Base-by-base conservation (phyloP, 2,888 invertebrate species). In the Unio delphinus region DNA sequence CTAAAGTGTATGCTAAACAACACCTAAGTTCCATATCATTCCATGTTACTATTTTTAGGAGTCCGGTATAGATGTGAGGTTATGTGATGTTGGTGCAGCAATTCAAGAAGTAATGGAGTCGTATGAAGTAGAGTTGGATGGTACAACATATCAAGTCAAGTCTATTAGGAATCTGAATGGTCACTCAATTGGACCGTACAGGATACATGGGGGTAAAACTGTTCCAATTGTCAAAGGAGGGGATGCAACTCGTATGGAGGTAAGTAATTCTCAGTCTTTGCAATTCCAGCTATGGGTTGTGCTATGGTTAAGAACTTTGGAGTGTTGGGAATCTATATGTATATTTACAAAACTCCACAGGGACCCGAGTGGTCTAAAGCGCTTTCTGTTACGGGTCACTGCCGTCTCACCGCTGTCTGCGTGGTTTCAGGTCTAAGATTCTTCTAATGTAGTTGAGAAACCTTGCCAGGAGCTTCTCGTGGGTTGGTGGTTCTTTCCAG, bases 41-140 rank as follows among this genome's bases (percentile, higher is more conserved):
- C 23, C 18, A 23, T 61, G 23, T 30, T 45, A 58, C 23, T n/a
- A 17, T 74, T 34, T 76, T 30, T 79, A 92, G 90, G 95, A 94
- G 75, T 95, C 96, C 1, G 99, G 99, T 23, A 98, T 99, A 75
- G 99, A 99, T 90, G 99, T 97, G 1, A 94, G 97, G 87, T 92
- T 99, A 71, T 98, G 99, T 90, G 99, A 99, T 87, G 95, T 99
- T 79, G 99, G 93, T 18, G 95, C 96, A 75, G 95, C 96, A 2
- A 97, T 99, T 82, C 99, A 99, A 89, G 99, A 99, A 92, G 98
- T 98, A 0, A 99, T 99, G 99, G 99, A 99, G 88, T 98, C 98
- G 0, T 98, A 99, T 90, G 99, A 99, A 91, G 94, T 99, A 8
- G 99, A 99, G 90, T 90, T 99, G 68, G 97, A 99, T 90, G 99